Evolutionary conservation across 2,113 vertebrate species (phyloP).

Genomic region (Eublepharis macularius): DNA sequence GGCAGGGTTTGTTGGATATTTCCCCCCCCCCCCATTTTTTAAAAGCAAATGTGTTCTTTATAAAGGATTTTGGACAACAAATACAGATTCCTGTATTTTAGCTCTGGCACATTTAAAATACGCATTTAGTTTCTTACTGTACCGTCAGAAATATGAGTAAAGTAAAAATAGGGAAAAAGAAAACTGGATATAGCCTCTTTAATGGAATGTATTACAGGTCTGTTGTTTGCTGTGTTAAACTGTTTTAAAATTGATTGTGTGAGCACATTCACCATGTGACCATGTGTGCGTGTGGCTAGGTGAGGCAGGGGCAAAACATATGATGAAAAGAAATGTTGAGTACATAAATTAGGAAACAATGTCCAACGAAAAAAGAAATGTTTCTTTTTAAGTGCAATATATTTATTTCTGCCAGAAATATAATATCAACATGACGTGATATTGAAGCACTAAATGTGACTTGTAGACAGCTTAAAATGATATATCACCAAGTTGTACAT

Average conservation of each 20-base stretch:
- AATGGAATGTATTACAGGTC: conserved; percentile 65
- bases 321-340: conserved; percentile 77
- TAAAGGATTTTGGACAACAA: conserved; percentile 71
- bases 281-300: conserved; percentile 67
- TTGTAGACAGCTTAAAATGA: conserved; percentile 96
- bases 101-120: conserved; percentile 66
- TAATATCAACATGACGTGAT: conserved; percentile 89
- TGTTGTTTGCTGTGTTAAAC: conserved; percentile 79
- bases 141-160: conserved; percentile 58
- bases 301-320: conserved; percentile 70
- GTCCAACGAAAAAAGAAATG: conserved; percentile 67
- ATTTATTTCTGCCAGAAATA: conserved; percentile 99
- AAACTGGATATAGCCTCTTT: conserved; percentile 67
- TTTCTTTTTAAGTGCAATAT: conserved; percentile 99
- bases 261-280: conserved; percentile 76
- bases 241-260: conserved; percentile 71
- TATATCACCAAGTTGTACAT: conserved; percentile 81
- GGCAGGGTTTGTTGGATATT: background rate
- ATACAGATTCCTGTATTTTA: conserved; percentile 78
- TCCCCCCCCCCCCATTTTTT: conserved; percentile 34
- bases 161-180: conserved; percentile 51
- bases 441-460: conserved; percentile 90
- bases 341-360: conserved; percentile 75
- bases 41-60: conserved; percentile 47
- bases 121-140: conserved; percentile 30